Base-by-base conservation (phyloP, 2,888 invertebrate species). In the Dicyrtoma fusca region DNA sequence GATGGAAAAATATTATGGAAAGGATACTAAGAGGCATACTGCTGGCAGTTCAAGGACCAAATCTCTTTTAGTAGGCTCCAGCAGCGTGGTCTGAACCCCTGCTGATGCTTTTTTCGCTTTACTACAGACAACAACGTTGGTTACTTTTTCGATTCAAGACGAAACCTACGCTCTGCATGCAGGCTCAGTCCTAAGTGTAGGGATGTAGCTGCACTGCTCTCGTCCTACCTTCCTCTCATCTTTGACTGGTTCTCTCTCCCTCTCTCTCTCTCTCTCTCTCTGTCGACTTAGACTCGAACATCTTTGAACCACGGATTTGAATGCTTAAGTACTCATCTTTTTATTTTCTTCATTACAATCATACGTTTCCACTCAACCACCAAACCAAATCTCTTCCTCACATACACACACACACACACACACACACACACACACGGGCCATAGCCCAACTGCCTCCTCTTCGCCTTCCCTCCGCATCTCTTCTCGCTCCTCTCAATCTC, bases 41-140 rank as follows among this genome's bases (percentile, higher is more conserved):
- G 71, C 68, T 75, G 78, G 75, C 76, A 77, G 78, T 79, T 80
- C 78, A 80, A 80, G 78, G 78, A 77, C 78, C 77, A 80, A 76
- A 72, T 69, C 72, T 75, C 73, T 76, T 74, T 74, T 69, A 76
- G 69, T 72, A 78, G 78, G 75, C 75, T 80, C 79, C 79, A 80
- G 76, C 79, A 73, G 79, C 70, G 79, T 77, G 74, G 74, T 71
- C 71, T 76, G 77, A 77, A 77, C 78, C 78, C 78, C 78, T 75
- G 78, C 78, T 79, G 80, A 77, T 78, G 65, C 77, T 77, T 78
- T 78, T 75, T 77, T 76, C 79, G 75, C 68, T 73, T 74, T 74
- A 75, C 69, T 64, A 68, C 34, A 34, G 34, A 34, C 34, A 34
- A 34, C 4, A 34, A 34, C 57, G 68, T 68, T 68, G 45, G 66